Evolutionary conservation across 2,113 vertebrate species (phyloP).

Genomic region (Enhydra lutris): DNA sequence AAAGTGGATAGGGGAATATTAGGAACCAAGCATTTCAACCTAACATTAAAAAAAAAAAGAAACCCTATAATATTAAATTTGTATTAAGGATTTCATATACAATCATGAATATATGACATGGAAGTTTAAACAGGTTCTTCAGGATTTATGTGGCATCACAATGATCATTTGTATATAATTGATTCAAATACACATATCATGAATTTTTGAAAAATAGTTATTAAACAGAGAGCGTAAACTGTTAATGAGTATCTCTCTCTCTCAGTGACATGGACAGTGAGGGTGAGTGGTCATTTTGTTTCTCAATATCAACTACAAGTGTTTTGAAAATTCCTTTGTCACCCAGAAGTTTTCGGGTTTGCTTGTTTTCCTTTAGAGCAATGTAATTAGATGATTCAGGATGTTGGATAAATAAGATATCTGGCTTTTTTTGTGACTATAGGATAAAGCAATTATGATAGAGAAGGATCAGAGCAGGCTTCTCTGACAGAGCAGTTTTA

Average conservation of each 20-base stretch:
- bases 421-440: neutral
- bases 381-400: neutral
- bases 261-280: neutral
- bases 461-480: neutral
- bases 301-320: neutral
- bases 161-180: neutral
- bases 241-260: neutral
- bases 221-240: neutral
- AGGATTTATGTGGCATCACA: neutral
- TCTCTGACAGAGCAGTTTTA: neutral
- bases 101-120: neutral
- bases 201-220: neutral
- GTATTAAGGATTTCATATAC: neutral
- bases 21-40: neutral
- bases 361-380: neutral
- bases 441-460: neutral
- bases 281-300: neutral
- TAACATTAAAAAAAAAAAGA: neutral
- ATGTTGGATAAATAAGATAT: neutral
- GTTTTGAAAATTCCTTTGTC: neutral
- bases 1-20: neutral
- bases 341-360: neutral
- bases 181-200: neutral
- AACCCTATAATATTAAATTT: neutral
- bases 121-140: neutral